A percentile compares a stretch with the other conserved stretches of the same genome.
Conservation (phyloP, 2,797 vertebrate genomes). For the Nasua narica region DNA sequence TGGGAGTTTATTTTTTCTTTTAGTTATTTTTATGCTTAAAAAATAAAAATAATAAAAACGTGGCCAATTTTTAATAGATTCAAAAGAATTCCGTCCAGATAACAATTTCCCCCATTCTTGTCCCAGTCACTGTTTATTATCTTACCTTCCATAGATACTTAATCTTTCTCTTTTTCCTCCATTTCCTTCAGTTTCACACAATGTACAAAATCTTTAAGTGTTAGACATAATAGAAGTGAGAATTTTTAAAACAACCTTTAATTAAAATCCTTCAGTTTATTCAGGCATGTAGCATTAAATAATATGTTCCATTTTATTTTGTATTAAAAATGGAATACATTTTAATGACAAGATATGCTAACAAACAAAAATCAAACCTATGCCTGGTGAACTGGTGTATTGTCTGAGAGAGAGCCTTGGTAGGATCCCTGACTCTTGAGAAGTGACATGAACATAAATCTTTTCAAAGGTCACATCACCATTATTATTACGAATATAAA, state of each 20-base stretch:
- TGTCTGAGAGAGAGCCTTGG: neutral
- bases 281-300: neutral
- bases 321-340: neutral
- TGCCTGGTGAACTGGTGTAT: too few species aligned
- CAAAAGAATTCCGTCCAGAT: neutral
- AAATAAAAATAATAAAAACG: neutral
- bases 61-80: neutral
- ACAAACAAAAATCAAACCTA: neutral
- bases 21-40: neutral
- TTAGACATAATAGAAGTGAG: neutral
- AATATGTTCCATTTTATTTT: neutral
- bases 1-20: neutral
- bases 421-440: neutral
- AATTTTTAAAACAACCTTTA: neutral
- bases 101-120: neutral
- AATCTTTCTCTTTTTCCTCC: neutral
- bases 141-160: neutral
- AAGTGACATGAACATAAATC: neutral
- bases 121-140: neutral
- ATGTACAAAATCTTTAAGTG: neutral
- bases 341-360: neutral
- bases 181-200: neutral
- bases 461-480: neutral
- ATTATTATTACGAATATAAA: neutral
- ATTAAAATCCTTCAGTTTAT: neutral